Conservation (phyloP, 2,888 invertebrate species). For the Dryomyza anilis region DNA sequence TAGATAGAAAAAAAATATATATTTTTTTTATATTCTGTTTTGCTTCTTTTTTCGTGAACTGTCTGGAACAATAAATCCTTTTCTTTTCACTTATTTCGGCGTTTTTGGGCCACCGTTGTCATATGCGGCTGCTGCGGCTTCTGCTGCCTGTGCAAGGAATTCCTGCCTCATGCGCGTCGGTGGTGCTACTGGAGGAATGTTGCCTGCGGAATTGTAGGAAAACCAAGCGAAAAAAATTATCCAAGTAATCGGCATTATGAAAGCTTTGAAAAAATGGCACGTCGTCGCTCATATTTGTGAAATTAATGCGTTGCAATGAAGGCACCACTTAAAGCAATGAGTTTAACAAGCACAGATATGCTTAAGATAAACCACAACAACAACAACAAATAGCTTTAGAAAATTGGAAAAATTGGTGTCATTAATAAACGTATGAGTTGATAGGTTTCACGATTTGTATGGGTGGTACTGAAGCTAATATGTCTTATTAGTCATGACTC, state of each 20-base stretch:
- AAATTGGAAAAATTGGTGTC: conserved; percentile 30
- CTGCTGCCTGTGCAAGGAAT: not conserved
- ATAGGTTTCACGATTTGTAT: no score
- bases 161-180: not conserved
- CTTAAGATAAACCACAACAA: no score
- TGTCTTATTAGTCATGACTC: no score
- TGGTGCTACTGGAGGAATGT: conserved; percentile 6
- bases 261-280: conserved; percentile 19
- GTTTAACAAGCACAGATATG: no score
- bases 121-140: not conserved
- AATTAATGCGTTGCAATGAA: conserved; percentile 29
- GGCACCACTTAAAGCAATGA: conserved; percentile 31
- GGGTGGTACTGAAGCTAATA: no score
- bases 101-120: conserved; percentile 14
- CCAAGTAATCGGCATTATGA: conserved; percentile 13
- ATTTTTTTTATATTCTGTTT: no score
- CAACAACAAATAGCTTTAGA: no score
- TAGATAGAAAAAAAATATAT: no score
- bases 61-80: conserved; percentile 35
- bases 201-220: conserved; percentile 9
- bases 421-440: conserved; percentile 20
- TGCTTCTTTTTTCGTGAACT: conserved; percentile 9
- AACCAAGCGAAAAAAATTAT: not conserved
- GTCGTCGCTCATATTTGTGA: conserved; percentile 24
- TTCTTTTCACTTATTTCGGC: conserved; percentile 24